Percentiles rank a stretch among this genome's conserved stretches.
These are phyloP conservation scores for Pseudomyrmex flavicornis DNA, from an alignment of 1,140 invertebrate genomes.

Conservation along the genomic window DNA sequence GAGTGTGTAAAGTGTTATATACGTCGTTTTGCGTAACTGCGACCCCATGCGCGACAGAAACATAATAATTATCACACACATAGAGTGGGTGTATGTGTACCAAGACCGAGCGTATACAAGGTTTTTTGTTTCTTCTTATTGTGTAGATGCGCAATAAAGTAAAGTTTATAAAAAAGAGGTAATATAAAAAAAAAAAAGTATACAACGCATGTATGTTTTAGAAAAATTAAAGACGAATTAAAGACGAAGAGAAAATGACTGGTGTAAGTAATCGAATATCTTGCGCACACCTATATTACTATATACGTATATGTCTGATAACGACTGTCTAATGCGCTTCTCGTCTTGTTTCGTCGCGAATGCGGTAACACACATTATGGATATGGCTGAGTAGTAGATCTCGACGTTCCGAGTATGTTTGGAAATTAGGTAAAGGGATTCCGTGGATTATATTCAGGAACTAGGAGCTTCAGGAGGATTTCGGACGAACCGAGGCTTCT, in stretches of 20 bases:
- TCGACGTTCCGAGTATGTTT: conserved; percentile 54
- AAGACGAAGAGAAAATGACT: neutral
- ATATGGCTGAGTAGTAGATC: conserved; percentile 32
- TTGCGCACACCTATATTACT: neutral
- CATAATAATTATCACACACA: neutral
- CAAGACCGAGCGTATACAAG: neutral
- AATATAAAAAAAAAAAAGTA: conserved; percentile 4
- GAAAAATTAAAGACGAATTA: neutral
- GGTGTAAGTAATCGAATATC: neutral
- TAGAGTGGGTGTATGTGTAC: conserved; percentile 9
- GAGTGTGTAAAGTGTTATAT: conserved; percentile 14
- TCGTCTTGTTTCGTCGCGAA: conserved; percentile 24
- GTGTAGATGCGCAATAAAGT: too few relatives aligned
- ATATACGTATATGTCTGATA: neutral
- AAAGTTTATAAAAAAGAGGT: neutral
- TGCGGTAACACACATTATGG: conserved; percentile 34
- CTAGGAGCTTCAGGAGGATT: conserved; percentile 58
- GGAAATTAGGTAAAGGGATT: conserved; percentile 63
- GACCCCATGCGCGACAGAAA: conserved; percentile 1
- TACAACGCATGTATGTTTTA: neutral
- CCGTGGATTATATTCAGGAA: conserved; percentile 59
- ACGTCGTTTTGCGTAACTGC: neutral
- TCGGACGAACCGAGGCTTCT: conserved; percentile 38
- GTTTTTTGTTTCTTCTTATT: too few relatives aligned
- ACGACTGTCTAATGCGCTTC: conserved; percentile 14